These are phyloP conservation scores for Melanotaenia trifasciata DNA, from an alignment of 2,797 vertebrate species.

Conservation along the genomic window DNA sequence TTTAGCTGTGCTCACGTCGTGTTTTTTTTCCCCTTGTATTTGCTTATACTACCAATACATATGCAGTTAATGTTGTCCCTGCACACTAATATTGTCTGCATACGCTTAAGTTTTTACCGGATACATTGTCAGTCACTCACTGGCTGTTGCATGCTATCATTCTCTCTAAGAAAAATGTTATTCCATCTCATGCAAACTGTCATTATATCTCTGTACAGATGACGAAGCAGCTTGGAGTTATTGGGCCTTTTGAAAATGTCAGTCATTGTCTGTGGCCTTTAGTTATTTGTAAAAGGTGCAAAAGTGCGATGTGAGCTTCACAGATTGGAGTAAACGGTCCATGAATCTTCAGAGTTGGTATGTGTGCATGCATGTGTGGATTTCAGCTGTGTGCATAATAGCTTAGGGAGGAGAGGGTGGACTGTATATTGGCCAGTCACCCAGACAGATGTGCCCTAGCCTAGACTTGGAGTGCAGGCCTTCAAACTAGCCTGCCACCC, in stretches of 20 bases:
- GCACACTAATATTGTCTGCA: neutral
- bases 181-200: neutral
- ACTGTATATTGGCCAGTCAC: constrained; percentile 57
- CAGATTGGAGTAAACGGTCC: constrained; percentile 53
- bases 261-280: constrained; percentile 31
- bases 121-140: constrained; percentile 4
- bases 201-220: neutral
- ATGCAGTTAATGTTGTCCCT: constrained; percentile 7
- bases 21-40: constrained; percentile 1
- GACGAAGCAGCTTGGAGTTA: constrained; percentile 1
- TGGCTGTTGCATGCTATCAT: constrained; percentile 6
- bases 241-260: constrained; percentile 44
- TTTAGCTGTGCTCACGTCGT: neutral
- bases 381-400: constrained; percentile 51
- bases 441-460: constrained; percentile 64
- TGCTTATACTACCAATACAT: constrained; percentile 3
- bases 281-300: constrained; percentile 41
- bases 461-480: constrained; percentile 40
- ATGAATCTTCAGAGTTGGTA: constrained; percentile 41
- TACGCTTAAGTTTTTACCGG: constrained; percentile 8
- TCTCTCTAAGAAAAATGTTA: neutral
- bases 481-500: constrained; percentile 60
- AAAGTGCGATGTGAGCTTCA: constrained; percentile 38
- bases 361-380: neutral
- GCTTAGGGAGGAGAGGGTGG: constrained; percentile 47